Percentiles rank a stretch among this genome's conserved stretches.
These are phyloP conservation scores for Danionella dracula DNA, from an alignment of 2,797 vertebrate genomes.

Conservation along the genomic window DNA sequence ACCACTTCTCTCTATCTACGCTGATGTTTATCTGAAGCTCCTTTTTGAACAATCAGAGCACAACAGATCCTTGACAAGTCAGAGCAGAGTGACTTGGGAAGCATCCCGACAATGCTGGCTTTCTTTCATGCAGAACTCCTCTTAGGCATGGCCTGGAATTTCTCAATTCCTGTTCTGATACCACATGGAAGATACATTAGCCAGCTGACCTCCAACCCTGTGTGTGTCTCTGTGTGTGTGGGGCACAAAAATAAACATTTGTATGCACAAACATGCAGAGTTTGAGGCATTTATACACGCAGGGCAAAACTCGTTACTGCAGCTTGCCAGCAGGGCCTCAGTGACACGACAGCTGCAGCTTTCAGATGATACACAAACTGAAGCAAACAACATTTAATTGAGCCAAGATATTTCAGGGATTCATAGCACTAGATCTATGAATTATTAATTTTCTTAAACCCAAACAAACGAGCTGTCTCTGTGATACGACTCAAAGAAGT, in stretches of 20 bases:
- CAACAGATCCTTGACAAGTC: constrained; percentile 60
- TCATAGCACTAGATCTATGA: too few relatives aligned
- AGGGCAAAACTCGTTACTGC: neutral
- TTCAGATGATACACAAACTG: neutral
- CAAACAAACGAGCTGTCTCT: too few relatives aligned
- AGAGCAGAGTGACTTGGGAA: constrained; percentile 29
- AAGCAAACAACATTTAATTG: neutral
- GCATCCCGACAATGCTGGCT: constrained; percentile 14
- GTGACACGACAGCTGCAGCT: constrained; percentile 8
- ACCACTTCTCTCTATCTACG: constrained; percentile 44
- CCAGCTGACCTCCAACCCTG: constrained; percentile 1
- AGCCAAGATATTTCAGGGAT: neutral
- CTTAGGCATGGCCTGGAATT: constrained; percentile 13
- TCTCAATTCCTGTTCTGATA: constrained; percentile 15
- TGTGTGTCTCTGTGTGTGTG: neutral
- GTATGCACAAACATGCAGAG: constrained; percentile 23
- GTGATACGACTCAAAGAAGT: too few relatives aligned
- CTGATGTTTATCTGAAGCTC: constrained; percentile 55
- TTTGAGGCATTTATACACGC: constrained; percentile 4
- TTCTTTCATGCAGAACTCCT: constrained; percentile 21
- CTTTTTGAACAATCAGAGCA: constrained; percentile 37
- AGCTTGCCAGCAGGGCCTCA: neutral
- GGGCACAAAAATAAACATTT: constrained; percentile 20
- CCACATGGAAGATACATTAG: constrained; percentile 20
- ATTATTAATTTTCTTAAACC: too few relatives aligned